Conservation (phyloP, 2,888 invertebrate species). For the Leptopterna dolabrata region DNA sequence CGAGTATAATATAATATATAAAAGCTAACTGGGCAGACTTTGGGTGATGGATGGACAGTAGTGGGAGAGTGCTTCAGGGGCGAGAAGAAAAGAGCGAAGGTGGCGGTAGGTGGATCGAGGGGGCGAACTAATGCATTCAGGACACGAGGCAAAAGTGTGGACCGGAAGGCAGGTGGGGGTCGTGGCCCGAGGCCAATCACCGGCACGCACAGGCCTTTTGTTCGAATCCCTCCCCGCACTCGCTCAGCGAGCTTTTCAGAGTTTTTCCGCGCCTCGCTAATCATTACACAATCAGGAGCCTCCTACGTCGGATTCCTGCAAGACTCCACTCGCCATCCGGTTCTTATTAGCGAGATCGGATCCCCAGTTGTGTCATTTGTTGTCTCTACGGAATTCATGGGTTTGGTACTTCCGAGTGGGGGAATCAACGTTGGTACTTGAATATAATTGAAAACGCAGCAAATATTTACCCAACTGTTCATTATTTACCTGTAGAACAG, state of each 20-base stretch:
- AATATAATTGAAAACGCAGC: too few relatives aligned
- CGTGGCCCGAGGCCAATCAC: not conserved
- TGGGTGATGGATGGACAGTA: not conserved
- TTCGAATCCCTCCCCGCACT: not conserved
- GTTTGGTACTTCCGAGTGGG: too few relatives aligned
- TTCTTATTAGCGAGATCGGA: not conserved
- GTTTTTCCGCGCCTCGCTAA: not conserved
- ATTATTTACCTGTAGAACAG: too few relatives aligned
- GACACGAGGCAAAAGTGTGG: not conserved
- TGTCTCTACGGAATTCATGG: not conserved
- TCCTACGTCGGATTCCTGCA: not conserved
- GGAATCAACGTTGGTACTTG: too few relatives aligned
- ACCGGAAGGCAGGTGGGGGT: not conserved
- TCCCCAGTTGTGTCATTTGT: not conserved
- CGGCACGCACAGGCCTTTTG: slow-evolving; percentile 7
- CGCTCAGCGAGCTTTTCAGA: not conserved
- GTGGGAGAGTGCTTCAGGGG: not conserved
- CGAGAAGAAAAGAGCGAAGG: not conserved
- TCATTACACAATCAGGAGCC: not conserved
- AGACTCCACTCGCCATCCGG: not conserved
- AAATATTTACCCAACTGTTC: too few relatives aligned
- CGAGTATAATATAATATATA: not conserved
- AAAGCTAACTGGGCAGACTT: not conserved
- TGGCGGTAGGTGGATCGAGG: not conserved
- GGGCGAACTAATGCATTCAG: slow-evolving; percentile 6